phyloP scores from a whole-genome alignment of 2,797 vertebrate genomes.

The Rhodeus uyekii region DNA sequence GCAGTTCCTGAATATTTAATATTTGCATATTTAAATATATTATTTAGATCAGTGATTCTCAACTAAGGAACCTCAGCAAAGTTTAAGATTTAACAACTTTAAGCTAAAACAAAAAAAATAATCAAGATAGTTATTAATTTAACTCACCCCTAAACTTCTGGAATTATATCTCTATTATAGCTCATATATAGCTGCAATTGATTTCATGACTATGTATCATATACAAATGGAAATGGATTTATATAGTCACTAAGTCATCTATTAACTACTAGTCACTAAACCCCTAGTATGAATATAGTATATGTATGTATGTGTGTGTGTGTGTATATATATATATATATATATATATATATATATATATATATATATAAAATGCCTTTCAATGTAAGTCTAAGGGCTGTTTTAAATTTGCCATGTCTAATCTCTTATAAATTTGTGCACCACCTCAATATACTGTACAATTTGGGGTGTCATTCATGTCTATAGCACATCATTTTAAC shows the following conservation, averaged over 20 bases:
- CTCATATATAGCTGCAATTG: background rate
- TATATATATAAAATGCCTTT: too few species aligned
- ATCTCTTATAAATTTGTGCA: background rate
- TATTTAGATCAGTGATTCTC: background rate
- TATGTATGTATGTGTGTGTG: too few species aligned
- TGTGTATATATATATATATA: too few species aligned
- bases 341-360: too few species aligned
- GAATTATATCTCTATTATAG: background rate
- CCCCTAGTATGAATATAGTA: background rate
- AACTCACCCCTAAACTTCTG: background rate
- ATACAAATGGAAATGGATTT: background rate
- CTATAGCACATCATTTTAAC: background rate
- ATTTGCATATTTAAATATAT: background rate
- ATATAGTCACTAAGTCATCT: background rate
- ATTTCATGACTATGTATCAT: background rate
- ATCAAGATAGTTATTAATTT: fast-evolving
- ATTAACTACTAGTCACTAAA: background rate
- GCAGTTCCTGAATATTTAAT: background rate
- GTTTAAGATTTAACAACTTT: background rate
- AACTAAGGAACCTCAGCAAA: background rate
- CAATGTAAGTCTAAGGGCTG: background rate
- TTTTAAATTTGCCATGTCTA: background rate
- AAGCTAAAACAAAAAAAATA: background rate
- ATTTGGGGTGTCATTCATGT: background rate
- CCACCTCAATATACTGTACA: background rate